phyloP scores from a whole-genome alignment of 2,888 invertebrate species.

The Belgica antarctica region DNA sequence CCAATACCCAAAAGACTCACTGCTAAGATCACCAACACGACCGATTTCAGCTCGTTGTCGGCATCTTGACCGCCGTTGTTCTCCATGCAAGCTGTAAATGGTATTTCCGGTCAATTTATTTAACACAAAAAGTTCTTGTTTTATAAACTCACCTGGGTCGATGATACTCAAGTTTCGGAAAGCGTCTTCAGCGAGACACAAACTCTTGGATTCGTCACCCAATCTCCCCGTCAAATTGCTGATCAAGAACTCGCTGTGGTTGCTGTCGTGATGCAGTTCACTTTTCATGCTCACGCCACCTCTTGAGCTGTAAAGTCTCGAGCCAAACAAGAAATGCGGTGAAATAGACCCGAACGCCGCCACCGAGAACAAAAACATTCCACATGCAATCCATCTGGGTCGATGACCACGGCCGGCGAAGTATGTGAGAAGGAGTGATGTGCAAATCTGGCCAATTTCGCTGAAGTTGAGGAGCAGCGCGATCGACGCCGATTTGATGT shows the following conservation, averaged over 20 bases:
- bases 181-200: conserved; percentile 50
- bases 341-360: conserved; percentile 83
- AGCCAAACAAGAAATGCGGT: conserved; percentile 83
- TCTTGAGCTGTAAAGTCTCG: conserved; percentile 63
- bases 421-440: conserved; percentile 82
- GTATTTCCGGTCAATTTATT: conserved; percentile 45
- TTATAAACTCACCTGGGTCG: conserved; percentile 52
- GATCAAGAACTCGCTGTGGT: not conserved
- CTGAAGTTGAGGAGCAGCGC: conserved; percentile 87
- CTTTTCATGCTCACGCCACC: not conserved
- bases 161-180: not conserved
- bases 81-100: conserved; percentile 45
- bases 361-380: conserved; percentile 83
- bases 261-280: not conserved
- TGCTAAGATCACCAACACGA: conserved; percentile 85
- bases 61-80: conserved; percentile 46
- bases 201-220: conserved; percentile 49
- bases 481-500: conserved; percentile 87
- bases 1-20: conserved; percentile 83
- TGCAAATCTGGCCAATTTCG: conserved; percentile 90
- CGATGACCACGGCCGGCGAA: conserved; percentile 88
- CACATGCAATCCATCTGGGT: conserved; percentile 90
- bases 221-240: not conserved
- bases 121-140: conserved; percentile 58
- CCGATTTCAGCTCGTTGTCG: conserved; percentile 52